phyloP scores from a whole-genome alignment of 1,140 invertebrate genomes.

The Euglossa dilemma region DNA sequence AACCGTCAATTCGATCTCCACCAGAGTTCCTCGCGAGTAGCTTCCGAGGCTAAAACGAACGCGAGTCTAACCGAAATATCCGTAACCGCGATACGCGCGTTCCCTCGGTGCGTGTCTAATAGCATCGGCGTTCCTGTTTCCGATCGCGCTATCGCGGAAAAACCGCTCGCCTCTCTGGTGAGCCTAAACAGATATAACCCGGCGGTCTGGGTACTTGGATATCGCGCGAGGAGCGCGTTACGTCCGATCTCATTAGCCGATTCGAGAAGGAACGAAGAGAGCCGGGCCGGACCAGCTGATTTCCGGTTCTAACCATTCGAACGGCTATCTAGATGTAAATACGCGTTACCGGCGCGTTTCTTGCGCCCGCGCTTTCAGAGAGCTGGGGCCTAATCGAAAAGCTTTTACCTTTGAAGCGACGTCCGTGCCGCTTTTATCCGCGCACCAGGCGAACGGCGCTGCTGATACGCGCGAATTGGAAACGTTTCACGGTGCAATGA shows the following conservation, averaged over 20 bases:
- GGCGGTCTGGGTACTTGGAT: too few species aligned
- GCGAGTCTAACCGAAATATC: too few species aligned
- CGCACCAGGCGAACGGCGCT: not conserved
- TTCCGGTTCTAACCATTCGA: not conserved
- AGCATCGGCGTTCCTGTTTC: too few species aligned
- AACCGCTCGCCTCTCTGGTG: not conserved
- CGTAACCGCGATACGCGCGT: too few species aligned
- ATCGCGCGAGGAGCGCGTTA: not conserved
- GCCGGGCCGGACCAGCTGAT: not conserved
- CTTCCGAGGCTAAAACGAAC: too few species aligned
- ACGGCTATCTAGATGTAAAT: slow-evolving; percentile 35
- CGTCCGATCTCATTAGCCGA: slow-evolving; percentile 35
- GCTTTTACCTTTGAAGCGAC: slow-evolving; percentile 5
- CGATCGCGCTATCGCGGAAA: too few species aligned
- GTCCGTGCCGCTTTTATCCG: not conserved
- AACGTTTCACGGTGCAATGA: slow-evolving; percentile 21
- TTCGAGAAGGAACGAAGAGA: slow-evolving; percentile 30
- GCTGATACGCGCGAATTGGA: slow-evolving; percentile 29
- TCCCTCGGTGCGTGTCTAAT: too few species aligned
- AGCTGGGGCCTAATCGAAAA: slow-evolving; percentile 2
- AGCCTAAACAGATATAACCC: not conserved
- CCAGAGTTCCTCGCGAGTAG: too few species aligned
- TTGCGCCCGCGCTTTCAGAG: not conserved
- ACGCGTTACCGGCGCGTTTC: not conserved
- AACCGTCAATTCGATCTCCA: not conserved